Base-by-base conservation (phyloP, 2,113 vertebrate species). In the Peromyscus californicus region DNA sequence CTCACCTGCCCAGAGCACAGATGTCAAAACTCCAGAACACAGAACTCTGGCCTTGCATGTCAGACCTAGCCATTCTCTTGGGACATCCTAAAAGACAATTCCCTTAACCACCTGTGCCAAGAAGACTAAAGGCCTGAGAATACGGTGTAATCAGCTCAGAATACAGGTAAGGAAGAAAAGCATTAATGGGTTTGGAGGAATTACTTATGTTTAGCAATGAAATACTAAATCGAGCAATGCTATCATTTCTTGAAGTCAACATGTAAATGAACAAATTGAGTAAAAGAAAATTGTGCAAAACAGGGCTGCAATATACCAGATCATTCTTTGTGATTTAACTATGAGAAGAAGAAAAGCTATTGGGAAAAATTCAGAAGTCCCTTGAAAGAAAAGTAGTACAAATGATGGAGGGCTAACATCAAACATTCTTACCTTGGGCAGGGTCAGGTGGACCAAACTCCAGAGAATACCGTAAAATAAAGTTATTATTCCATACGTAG, bases 401-500 rank as follows among this genome's bases (percentile, higher is more conserved):
- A 85, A 87, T 29, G 26, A 12, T 3, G 26, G 31, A 29, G 42
- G 19, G 16, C 42, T 80, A 61, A 11, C 16, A 95, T 42, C 33
- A 87, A 67, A 29, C 96, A 61, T 29, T 89, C 99, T 99, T 99
- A 99, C 99, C 99, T 99, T 99, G 99, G 97, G 99, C 99, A 97
- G 99, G 99, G 98, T 99, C 99, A 45, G 99, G 99, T 54, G 99
- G 99, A 96, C 99, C 99, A 86, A 99, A 99, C 97, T 99, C 99
- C 98, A 99, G 98, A 96, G 99, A 99, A 91, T 99, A 99, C 94
- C 99, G 98, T 98, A 99, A 99, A 98, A 99, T 99, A 98, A 99
- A 99, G 98, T 99, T 99, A 99, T 99, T 99, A 99, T 99, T 99
- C 99, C 99, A 99, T 90, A 99, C 99, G 7, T 99, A 99, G 3